These are phyloP conservation scores for Nibea coibor DNA, from an alignment of 2,113 vertebrate genomes.

Conservation along the genomic window DNA sequence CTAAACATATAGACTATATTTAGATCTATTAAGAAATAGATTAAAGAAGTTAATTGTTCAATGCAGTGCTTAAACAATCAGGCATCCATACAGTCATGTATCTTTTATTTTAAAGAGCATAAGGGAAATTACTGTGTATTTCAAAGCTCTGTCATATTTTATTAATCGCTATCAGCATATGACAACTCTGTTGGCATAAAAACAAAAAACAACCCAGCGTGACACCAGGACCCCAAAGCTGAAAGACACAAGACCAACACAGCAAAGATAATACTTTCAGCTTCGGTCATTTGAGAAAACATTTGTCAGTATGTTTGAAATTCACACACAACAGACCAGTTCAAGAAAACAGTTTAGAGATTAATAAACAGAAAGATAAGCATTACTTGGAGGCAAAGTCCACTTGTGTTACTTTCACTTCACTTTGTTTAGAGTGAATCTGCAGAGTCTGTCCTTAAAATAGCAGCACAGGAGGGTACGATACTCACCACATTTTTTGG, in stretches of 20 bases:
- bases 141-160: neutral
- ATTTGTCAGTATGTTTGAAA: neutral
- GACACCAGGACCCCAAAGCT: too few species aligned
- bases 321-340: neutral
- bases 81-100: too few species aligned
- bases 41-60: too few species aligned
- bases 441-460: neutral
- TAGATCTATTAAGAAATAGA: too few species aligned
- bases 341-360: neutral
- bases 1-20: neutral
- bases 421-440: neutral
- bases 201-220: too few species aligned
- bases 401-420: neutral
- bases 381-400: neutral
- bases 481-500: constrained; percentile 95
- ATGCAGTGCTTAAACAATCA: too few species aligned
- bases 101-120: too few species aligned
- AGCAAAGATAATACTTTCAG: too few species aligned
- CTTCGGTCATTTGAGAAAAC: neutral
- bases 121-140: neutral
- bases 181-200: too few species aligned
- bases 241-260: too few species aligned
- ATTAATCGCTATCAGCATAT: too few species aligned
- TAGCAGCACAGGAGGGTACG: neutral
- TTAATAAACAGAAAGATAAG: neutral